Percentiles rank a stretch among this genome's conserved stretches.
Evolutionary conservation across 2,888 invertebrate genomes (phyloP).

Genomic region (Eristalinus aeneus): DNA sequence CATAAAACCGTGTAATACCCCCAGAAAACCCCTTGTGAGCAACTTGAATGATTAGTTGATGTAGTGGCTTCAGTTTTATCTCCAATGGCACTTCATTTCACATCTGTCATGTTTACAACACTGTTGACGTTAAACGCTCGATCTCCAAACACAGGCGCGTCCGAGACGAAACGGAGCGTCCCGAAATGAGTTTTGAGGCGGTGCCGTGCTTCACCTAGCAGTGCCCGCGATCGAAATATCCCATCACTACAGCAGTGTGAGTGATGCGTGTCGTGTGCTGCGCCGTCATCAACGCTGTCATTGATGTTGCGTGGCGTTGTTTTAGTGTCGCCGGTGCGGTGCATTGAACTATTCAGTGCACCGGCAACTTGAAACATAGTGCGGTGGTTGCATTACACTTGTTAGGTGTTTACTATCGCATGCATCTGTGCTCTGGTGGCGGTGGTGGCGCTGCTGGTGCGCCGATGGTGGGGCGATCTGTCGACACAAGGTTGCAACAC

Average conservation of each 20-base stretch:
- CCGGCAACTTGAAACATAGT: slow-evolving; percentile 63
- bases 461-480: slow-evolving; percentile 41
- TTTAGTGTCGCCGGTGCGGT: slow-evolving; percentile 36
- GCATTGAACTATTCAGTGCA: slow-evolving; percentile 47
- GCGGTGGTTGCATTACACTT: slow-evolving; percentile 65
- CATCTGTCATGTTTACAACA: slow-evolving; percentile 53
- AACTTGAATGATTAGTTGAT: slow-evolving; percentile 21
- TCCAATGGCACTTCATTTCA: slow-evolving; percentile 29
- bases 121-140: slow-evolving; percentile 35
- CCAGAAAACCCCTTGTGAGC: not conserved
- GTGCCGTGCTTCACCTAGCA: slow-evolving; percentile 10
- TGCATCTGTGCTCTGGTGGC: slow-evolving; percentile 15
- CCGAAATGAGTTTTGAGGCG: not conserved
- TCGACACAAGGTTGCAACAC: slow-evolving; percentile 45
- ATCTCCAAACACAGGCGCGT: slow-evolving; percentile 27
- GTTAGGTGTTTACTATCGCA: slow-evolving; percentile 59
- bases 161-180: not conserved
- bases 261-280: slow-evolving; percentile 31
- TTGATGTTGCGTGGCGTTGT: slow-evolving; percentile 41
- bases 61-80: not conserved
- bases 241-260: not conserved
- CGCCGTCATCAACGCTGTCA: slow-evolving; percentile 35
- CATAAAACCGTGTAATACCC: not conserved
- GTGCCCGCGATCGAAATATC: not conserved
- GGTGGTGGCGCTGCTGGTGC: too few relatives aligned